phyloP scores from a whole-genome alignment of 2,888 invertebrate species.

The Lasioglossum morio region DNA sequence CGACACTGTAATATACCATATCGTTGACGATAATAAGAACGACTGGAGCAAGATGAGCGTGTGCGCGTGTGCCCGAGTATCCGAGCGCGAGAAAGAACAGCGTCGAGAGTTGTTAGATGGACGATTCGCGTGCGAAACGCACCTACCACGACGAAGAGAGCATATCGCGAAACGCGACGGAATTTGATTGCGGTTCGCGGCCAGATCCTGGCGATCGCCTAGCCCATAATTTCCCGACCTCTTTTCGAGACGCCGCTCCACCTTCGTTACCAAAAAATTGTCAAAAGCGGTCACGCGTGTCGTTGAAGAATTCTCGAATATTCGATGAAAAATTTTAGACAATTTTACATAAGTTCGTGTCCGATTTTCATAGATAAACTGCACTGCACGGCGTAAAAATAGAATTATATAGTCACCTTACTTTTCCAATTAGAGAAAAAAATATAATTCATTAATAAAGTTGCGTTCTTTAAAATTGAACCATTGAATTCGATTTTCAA shows the following conservation, averaged over 20 bases:
- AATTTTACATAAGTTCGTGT: too few species aligned
- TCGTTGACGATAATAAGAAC: neutral
- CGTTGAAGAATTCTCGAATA: neutral
- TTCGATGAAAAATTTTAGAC: neutral
- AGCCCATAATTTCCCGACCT: neutral
- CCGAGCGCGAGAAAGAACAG: neutral
- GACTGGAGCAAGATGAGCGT: neutral
- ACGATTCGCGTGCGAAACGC: neutral
- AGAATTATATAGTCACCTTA: too few species aligned
- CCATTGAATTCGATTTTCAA: too few species aligned
- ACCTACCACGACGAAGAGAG: neutral
- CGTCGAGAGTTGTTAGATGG: neutral
- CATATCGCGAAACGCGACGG: neutral
- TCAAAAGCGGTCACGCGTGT: neutral
- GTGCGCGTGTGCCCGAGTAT: neutral
- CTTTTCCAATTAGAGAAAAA: too few species aligned
- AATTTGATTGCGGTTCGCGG: neutral
- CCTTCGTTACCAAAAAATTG: neutral
- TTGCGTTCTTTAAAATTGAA: too few species aligned
- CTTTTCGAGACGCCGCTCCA: neutral
- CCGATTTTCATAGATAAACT: too few species aligned
- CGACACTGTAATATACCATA: constrained; percentile 32
- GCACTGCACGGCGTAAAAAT: too few species aligned
- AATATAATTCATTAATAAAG: too few species aligned
- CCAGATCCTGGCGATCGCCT: neutral